Evolutionary conservation across 2,113 vertebrate species (phyloP).

Genomic region (Lycaon pictus): DNA sequence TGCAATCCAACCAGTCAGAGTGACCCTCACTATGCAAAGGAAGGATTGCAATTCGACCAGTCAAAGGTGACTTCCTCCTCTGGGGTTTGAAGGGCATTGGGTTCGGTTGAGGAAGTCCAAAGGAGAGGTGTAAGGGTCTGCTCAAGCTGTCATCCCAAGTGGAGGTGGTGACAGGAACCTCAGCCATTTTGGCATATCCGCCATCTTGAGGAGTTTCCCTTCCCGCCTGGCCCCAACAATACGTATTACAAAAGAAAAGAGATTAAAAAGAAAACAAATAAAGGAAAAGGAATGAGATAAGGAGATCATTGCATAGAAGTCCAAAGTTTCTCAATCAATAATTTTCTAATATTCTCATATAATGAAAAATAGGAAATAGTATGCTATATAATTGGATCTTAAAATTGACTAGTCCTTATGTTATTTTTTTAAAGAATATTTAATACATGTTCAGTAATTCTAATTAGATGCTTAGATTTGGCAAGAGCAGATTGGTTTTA

Average conservation of each 20-base stretch:
- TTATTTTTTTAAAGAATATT: slow-evolving; percentile 27
- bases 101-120: no score
- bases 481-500: neutral
- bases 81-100: no score
- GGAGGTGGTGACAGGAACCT: no score
- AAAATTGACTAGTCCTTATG: slow-evolving; percentile 1
- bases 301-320: neutral
- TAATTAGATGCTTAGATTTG: slow-evolving; percentile 4
- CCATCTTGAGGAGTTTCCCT: no score
- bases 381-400: neutral
- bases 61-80: no score
- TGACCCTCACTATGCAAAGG: no score
- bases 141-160: no score
- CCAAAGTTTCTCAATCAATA: neutral
- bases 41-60: no score
- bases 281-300: neutral
- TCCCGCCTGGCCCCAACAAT: no score
- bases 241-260: neutral
- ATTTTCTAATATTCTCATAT: neutral
- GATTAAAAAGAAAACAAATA: neutral
- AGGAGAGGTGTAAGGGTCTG: no score
- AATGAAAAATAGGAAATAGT: neutral
- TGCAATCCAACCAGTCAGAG: no score
- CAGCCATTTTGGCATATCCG: no score
- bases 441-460: slow-evolving; percentile 8